phyloP scores from a whole-genome alignment of 2,888 invertebrate species.

The Melinopterus prodromus region DNA sequence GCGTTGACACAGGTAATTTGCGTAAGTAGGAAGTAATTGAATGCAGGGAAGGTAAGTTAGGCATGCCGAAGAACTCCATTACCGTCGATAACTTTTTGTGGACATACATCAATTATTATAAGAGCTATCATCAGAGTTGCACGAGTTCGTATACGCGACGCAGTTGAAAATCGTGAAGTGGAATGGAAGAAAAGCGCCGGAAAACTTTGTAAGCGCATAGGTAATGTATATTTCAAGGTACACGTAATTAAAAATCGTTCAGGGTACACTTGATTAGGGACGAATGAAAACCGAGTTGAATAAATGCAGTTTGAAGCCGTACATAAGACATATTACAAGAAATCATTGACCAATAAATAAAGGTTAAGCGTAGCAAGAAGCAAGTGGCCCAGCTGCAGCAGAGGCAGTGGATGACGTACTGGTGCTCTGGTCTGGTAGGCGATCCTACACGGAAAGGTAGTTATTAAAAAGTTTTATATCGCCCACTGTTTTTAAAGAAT shows the following conservation, averaged over 20 bases:
- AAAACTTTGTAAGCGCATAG: no score
- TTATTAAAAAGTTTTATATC: constrained; percentile 58
- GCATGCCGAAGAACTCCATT: background rate
- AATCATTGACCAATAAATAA: constrained; percentile 36
- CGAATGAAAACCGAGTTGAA: constrained; percentile 32
- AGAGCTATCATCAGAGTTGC: background rate
- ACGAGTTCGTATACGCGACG: background rate
- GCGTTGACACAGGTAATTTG: no score
- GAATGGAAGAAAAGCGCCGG: no score
- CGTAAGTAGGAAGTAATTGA: no score
- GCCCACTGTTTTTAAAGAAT: constrained; percentile 59
- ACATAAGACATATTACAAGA: constrained; percentile 36
- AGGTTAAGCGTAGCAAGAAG: constrained; percentile 29
- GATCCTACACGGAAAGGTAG: constrained; percentile 55
- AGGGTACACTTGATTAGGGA: constrained; percentile 28
- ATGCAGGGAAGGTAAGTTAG: background rate
- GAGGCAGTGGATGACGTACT: background rate
- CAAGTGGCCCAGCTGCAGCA: constrained; percentile 12
- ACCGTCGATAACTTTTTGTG: background rate
- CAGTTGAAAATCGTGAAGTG: no score
- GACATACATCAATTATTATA: background rate
- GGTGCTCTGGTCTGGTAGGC: constrained; percentile 50
- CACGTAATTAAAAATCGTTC: background rate
- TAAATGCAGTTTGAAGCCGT: constrained; percentile 33
- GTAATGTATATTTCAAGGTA: background rate